Conservation (phyloP, 2,797 vertebrate species). For the Argya squamiceps region DNA sequence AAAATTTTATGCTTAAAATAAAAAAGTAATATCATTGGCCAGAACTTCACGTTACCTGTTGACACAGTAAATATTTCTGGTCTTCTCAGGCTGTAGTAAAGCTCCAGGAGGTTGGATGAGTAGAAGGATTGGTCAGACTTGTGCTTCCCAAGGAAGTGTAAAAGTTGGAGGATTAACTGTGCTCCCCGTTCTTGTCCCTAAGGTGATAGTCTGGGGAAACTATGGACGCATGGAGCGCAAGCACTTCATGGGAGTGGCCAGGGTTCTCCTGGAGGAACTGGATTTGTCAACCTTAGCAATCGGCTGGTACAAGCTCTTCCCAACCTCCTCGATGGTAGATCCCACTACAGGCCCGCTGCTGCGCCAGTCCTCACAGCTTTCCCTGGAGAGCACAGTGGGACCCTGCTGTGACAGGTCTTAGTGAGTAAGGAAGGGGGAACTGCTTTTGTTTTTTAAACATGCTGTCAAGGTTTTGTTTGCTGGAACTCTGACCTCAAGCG, state of each 20-base stretch:
- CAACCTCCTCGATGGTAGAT: constrained; percentile 98
- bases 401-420: constrained; percentile 96
- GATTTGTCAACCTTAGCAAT: constrained; percentile 95
- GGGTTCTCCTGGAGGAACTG: constrained; percentile 96
- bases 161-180: background rate
- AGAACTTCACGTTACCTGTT: background rate
- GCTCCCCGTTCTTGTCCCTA: background rate
- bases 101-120: background rate
- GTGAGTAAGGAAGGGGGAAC: constrained; percentile 67
- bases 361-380: constrained; percentile 97
- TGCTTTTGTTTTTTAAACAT: constrained; percentile 74
- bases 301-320: constrained; percentile 99
- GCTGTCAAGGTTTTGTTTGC: constrained; percentile 78
- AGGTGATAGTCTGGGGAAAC: constrained; percentile 99
- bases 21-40: background rate
- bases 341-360: constrained; percentile 92
- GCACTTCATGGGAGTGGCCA: constrained; percentile 98
- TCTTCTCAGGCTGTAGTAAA: background rate
- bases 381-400: constrained; percentile 95
- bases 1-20: background rate
- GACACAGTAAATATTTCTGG: background rate
- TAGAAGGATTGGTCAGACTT: background rate
- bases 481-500: constrained; percentile 74
- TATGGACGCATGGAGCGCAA: constrained; percentile 98
- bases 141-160: background rate